Base-by-base conservation (phyloP, 2,113 vertebrate genomes). In the human region DNA sequence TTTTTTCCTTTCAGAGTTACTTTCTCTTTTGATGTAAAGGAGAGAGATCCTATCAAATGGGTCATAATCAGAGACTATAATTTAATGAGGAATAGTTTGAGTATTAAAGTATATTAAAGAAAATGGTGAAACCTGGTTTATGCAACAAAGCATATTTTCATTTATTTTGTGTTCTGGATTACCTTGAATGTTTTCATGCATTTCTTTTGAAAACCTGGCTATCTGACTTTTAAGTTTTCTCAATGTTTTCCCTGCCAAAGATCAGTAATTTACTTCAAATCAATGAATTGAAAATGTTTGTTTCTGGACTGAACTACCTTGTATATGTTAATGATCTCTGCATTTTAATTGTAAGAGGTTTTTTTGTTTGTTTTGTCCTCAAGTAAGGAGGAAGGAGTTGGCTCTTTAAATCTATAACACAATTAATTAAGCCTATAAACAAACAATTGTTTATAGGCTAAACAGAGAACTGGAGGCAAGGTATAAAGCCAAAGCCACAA, bases 271-370 rank as follows among this genome's bases (percentile, higher is more conserved):
- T 81, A 50, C 59, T 79, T 89, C 89, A 13, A 91, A 61, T 79
- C 18, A 82, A 5, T 90, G 23, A 52, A 6, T 57, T 78, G 80
- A 55, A 88, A 79, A 86, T 91, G 7, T 61, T 96, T 81, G 30
- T 45, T 90, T 96, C 66, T 86, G 25, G 66, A 89, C 57, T 96
- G 16, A 82, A 7, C n/a, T 90, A 92, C 92, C 11, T 94, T 88
- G 79, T 90, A 92, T 84, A 38, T 1, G 17, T 55, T 38, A 83
- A 59, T 66, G 17, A 84, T 78, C 22, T 78, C n/a, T 66, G 11
- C 12, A 86, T 86, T 96, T 92, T 76, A 78, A 64, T 48, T 79
- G 10, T 75, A 81, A 76, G 20, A 8, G 6, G 6, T 45, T 82
- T 87, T 48, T 45, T 35, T 16, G 9, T 40, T 38, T 5, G 14